Percentiles rank a stretch among this genome's conserved stretches.
These are phyloP conservation scores for Rhinichthys klamathensis DNA, from an alignment of 2,113 vertebrate genomes.

Conservation along the genomic window DNA sequence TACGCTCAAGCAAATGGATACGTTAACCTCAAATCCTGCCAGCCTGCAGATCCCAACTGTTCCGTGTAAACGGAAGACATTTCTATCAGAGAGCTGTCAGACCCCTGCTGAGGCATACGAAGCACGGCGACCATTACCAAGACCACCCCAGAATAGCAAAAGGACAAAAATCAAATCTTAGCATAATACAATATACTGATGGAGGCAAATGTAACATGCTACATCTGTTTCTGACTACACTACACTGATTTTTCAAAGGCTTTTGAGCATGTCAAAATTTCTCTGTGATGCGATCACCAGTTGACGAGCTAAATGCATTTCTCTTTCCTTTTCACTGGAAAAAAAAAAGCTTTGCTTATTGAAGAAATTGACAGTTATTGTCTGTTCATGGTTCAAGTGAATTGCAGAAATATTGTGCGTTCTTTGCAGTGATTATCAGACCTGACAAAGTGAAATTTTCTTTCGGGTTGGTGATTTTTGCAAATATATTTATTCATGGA, in stretches of 20 bases:
- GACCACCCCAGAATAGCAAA: slow-evolving; percentile 33
- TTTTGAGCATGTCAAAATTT: slow-evolving; percentile 33
- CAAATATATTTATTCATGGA: slow-evolving; percentile 32
- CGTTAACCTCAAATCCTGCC: slow-evolving; percentile 6
- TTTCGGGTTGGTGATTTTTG: neutral
- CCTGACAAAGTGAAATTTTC: neutral
- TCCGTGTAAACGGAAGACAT: slow-evolving; percentile 26
- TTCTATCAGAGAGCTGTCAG: slow-evolving; percentile 45
- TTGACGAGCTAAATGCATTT: slow-evolving; percentile 26
- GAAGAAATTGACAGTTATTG: neutral
- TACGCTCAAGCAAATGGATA: neutral
- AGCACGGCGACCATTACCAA: slow-evolving; percentile 15
- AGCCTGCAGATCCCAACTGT: slow-evolving; percentile 24
- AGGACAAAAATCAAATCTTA: slow-evolving; percentile 29
- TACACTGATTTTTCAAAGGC: slow-evolving; percentile 43
- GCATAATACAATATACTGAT: slow-evolving; percentile 15
- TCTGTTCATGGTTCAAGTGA: neutral
- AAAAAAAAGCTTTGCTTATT: slow-evolving; percentile 23
- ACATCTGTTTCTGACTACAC: slow-evolving; percentile 41
- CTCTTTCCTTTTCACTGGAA: neutral
- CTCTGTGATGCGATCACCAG: slow-evolving; percentile 22
- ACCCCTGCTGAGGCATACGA: slow-evolving; percentile 28
- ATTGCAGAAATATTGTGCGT: neutral
- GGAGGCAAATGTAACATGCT: slow-evolving; percentile 15
- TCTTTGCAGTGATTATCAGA: slow-evolving; percentile 19